Conservation (phyloP, 2,113 vertebrate species). For the Misgurnus anguillicaudatus region DNA sequence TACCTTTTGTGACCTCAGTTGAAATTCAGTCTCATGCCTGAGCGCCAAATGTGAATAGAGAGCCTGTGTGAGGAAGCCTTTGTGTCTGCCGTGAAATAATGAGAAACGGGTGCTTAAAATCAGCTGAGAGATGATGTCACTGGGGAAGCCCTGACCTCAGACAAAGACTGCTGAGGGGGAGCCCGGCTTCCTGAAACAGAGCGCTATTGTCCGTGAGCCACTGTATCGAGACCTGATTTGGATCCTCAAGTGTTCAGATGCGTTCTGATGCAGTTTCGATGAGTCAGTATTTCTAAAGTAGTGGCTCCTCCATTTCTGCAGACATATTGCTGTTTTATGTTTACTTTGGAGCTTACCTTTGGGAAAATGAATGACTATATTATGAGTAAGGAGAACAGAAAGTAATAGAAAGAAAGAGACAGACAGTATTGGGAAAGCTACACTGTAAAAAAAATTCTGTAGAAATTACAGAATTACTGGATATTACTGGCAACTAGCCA, state of each 20-base stretch:
- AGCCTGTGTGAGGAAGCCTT: constrained; percentile 16
- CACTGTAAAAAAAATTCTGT: no score
- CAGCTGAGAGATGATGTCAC: constrained; percentile 71
- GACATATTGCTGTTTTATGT: neutral
- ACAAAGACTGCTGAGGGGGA: constrained; percentile 60
- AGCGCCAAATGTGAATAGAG: neutral
- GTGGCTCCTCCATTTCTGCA: constrained; percentile 26
- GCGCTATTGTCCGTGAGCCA: constrained; percentile 62
- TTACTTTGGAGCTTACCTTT: constrained; percentile 15
- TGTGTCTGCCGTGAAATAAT: constrained; percentile 52
- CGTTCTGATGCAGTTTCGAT: constrained; percentile 41
- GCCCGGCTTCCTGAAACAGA: constrained; percentile 64
- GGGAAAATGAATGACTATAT: constrained; percentile 22
- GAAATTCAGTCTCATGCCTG: constrained; percentile 1
- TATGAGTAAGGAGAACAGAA: constrained; percentile 19
- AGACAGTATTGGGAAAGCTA: neutral
- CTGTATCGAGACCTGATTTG: constrained; percentile 54
- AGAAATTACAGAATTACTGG: no score
- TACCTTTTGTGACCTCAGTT: neutral
- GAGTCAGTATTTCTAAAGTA: constrained; percentile 39
- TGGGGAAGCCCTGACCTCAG: constrained; percentile 57
- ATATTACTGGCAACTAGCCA: no score
- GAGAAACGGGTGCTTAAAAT: constrained; percentile 46
- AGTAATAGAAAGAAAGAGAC: neutral
- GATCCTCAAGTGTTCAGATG: constrained; percentile 40